Evolutionary conservation across 2,888 invertebrate genomes (phyloP).

Genomic region (Hirudinaria manillensis): DNA sequence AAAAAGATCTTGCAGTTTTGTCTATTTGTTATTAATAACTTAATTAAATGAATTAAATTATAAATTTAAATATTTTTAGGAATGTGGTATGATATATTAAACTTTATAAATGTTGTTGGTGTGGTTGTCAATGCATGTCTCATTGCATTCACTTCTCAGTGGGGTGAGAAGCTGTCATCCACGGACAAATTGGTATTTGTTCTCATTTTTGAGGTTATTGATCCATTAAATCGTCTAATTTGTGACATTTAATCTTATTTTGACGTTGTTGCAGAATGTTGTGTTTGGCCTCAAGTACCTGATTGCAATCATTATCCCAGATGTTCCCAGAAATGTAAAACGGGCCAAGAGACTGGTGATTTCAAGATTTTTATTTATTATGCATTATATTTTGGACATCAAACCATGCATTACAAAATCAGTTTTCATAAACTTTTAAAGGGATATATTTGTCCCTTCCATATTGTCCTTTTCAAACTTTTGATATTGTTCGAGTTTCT

Average conservation of each 20-base stretch:
- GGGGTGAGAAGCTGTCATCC: constrained; percentile 45
- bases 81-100: constrained; percentile 56
- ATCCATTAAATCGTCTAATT: background rate
- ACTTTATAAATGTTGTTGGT: constrained; percentile 55
- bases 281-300: constrained; percentile 59
- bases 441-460: too few species aligned
- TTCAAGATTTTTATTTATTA: background rate
- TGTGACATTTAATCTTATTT: background rate
- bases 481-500: too few species aligned
- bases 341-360: constrained; percentile 40
- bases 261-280: constrained; percentile 54
- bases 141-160: constrained; percentile 54
- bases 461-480: too few species aligned
- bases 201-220: constrained; percentile 53
- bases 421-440: too few species aligned
- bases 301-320: constrained; percentile 59
- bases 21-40: too few species aligned
- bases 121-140: constrained; percentile 57
- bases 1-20: too few species aligned
- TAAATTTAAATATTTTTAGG: constrained; percentile 43
- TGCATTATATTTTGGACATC: background rate
- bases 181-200: constrained; percentile 49
- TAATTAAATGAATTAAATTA: too few species aligned
- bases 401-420: background rate
- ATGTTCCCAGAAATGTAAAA: constrained; percentile 54